Evolutionary conservation across 1,140 invertebrate genomes (phyloP), one percentile per base, ranked within the genome.

Genomic region (Idris sp.): DNA sequence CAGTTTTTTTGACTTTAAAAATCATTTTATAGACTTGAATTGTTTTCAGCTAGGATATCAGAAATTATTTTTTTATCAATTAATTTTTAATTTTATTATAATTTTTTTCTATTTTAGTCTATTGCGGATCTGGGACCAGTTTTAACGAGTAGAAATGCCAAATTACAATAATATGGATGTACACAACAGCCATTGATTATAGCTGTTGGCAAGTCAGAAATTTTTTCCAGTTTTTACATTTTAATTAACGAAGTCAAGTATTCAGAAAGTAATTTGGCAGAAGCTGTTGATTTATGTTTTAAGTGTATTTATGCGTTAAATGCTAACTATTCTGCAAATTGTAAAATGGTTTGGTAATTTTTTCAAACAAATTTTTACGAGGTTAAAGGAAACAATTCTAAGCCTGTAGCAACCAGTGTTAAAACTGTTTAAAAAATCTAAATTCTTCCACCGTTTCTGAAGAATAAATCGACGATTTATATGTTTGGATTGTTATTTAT

Each of bases 321-420:
- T 19, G 56, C 56, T 9, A 9, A 0, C 10, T 59, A 38, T 48
- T 48, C 56, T 13, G 0, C 4, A 1, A 43, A 59, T 7, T 46
- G 30, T 30, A 0, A 11, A n/a, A 14, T 33, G 16, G 41, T 59
- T 38, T 59, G 56, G 56, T 22, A 59, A n/a, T 59, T 59, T 30
- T 22, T 59, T 0, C 26, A 48, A 28, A 46, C n/a, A 19, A 26
- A 35, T 25, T 16, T 58, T 9, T 58, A 58, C 7, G 46, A 58
- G 11, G 36, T 58, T 6, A 36, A 0, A 58, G 46, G 35, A 6
- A 2, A 0, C 25, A 43, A 31, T 9, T 31, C 30, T 2, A 18
- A 8, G 5, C 35, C 25, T 4, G n/a, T n/a, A n/a, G 7, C 4
- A 14, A 15, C 28, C 0, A 58, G 10, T 16, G 40, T 58, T 3